phyloP scores from a whole-genome alignment of 2,797 vertebrate genomes.

The Neomorphus geoffroyi region DNA sequence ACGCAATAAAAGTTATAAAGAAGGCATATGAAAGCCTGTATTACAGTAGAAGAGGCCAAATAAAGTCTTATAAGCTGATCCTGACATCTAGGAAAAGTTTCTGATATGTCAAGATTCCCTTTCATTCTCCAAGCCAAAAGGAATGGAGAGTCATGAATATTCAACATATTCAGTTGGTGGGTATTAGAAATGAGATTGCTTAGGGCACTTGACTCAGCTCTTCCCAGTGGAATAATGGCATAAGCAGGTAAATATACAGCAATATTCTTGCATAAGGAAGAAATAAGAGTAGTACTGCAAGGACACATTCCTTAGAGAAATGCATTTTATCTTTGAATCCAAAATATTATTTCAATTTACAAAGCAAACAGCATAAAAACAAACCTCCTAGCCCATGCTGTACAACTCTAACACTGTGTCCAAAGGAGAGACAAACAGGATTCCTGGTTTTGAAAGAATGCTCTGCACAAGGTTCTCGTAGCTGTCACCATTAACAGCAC shows the following conservation, averaged over 20 bases:
- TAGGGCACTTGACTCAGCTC: neutral
- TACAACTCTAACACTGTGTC: neutral
- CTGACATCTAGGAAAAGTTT: neutral
- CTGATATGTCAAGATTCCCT: neutral
- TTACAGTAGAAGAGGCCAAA: neutral
- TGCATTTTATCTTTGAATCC: neutral
- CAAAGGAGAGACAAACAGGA: neutral
- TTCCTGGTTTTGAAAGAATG: neutral
- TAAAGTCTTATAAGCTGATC: neutral
- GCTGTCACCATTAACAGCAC: neutral
- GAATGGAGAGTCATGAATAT: neutral
- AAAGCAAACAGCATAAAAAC: neutral
- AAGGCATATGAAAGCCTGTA: neutral
- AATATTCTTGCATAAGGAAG: neutral
- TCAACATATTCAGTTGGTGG: neutral
- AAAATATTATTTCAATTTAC: neutral
- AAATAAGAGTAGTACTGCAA: neutral
- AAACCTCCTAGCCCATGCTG: neutral
- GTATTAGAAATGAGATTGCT: neutral
- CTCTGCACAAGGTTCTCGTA: neutral
- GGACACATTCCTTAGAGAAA: neutral
- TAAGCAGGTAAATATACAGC: neutral
- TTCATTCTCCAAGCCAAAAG: neutral
- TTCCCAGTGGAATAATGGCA: rapidly evolving
- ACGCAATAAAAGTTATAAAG: neutral